Percentiles rank a stretch among this genome's conserved stretches.
Evolutionary conservation across 2,113 vertebrate species (phyloP).

Genomic region (Nothoprocta perdicaria): DNA sequence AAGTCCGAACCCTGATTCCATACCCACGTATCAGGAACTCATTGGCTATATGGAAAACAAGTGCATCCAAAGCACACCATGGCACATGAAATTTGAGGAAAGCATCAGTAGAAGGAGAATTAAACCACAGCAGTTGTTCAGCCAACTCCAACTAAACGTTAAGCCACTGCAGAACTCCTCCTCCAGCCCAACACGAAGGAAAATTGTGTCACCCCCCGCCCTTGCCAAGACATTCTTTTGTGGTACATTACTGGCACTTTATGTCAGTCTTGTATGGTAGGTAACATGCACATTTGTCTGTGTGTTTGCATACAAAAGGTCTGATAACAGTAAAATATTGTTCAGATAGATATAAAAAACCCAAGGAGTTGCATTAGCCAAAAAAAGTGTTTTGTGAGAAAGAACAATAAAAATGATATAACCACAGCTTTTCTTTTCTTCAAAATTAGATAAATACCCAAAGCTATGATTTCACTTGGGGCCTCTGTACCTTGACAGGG

Average conservation of each 20-base stretch:
- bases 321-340: conserved; percentile 78
- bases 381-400: conserved; percentile 77
- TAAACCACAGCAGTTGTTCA: conserved; percentile 2
- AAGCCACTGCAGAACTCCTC: conserved; percentile 12
- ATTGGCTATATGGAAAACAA: neutral
- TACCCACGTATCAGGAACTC: neutral
- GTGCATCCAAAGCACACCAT: conserved; percentile 27
- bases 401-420: conserved; percentile 78
- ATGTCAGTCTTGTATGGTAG: conserved; percentile 73
- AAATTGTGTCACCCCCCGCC: neutral
- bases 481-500: conserved; percentile 74
- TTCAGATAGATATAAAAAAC: conserved; percentile 68
- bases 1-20: conserved; percentile 16
- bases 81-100: conserved; percentile 37
- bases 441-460: conserved; percentile 68
- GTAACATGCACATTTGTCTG: conserved; percentile 75
- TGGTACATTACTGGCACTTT: conserved; percentile 78
- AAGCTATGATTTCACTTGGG: conserved; percentile 67
- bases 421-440: conserved; percentile 82
- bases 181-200: neutral
- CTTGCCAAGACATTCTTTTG: conserved; percentile 36
- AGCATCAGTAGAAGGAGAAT: conserved; percentile 31
- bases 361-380: conserved; percentile 81
- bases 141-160: conserved; percentile 24
- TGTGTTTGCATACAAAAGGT: conserved; percentile 81